These are phyloP conservation scores for Porites cylindrica DNA, from an alignment of 92 coral and sea anemone genomes.

Conservation along the genomic window DNA sequence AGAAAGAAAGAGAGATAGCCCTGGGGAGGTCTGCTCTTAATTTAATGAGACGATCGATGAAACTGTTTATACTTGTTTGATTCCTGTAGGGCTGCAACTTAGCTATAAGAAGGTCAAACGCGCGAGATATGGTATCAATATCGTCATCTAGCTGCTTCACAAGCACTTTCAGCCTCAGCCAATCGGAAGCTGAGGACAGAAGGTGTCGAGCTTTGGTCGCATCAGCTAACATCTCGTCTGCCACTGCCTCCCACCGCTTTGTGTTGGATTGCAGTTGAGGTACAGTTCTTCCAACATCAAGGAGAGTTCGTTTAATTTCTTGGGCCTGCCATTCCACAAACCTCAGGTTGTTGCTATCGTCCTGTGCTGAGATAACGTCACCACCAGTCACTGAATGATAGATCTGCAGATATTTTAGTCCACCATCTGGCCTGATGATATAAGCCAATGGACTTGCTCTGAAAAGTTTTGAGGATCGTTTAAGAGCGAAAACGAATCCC, in stretches of 20 bases:
- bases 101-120: slow-evolving; percentile 3
- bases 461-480: neutral
- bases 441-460: neutral
- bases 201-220: slow-evolving; percentile 12
- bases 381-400: slow-evolving; percentile 22
- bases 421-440: neutral
- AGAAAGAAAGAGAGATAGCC: slow-evolving; percentile 25
- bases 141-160: slow-evolving; percentile 5
- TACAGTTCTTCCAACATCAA: slow-evolving; percentile 4
- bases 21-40: slow-evolving; percentile 13
- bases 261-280: slow-evolving; percentile 10
- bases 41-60: neutral
- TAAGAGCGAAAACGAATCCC: slow-evolving; percentile 10
- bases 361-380: neutral
- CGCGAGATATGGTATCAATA: neutral
- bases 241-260: neutral
- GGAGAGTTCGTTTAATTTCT: slow-evolving; percentile 8
- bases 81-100: slow-evolving; percentile 28
- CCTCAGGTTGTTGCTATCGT: slow-evolving; percentile 6
- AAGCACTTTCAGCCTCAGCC: neutral
- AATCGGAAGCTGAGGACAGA: neutral
- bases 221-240: neutral
- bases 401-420: slow-evolving; percentile 1
- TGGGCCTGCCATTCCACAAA: slow-evolving; percentile 15
- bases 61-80: neutral